Evolutionary conservation across 2,888 invertebrate species (phyloP), one percentile per base, ranked within the genome.

Genomic region (Glaucopsyche alexis): DNA sequence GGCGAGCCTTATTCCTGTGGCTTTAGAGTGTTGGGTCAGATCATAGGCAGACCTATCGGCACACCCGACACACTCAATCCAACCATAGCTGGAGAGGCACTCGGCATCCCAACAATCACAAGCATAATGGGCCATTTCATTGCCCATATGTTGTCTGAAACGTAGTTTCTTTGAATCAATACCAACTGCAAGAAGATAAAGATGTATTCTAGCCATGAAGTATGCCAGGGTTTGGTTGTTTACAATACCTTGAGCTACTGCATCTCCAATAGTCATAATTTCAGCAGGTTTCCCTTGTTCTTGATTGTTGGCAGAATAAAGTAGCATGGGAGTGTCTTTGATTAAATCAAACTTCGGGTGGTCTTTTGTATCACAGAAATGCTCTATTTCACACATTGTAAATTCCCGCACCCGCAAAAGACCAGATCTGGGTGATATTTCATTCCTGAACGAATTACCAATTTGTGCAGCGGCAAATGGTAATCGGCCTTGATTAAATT

Each of bases 41-140:
- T 99, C 99, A 93, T 97, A 99, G 14, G 99, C 99, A 14, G 99
- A 99, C 79, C 99, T 95, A 87, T 99, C 99, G 14, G 99, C 99
- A 93, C 99, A 99, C 11, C 99, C 99, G 0, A 99, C 99, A 93
- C 99, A 99, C 87, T 99, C 99, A 55, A 99, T 95, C 99, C 99
- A 99, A 6, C 99, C 99, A 88, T 98, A 99, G 73, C 99, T 98
- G 3, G 99, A 99, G 40, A 99, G 94, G 83, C 98, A 97, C 88
- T 99, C 99, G 0, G 99, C 99, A 94, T 99, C 99, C 99, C 99
- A 99, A 85, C 99, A 99, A 86, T 99, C 99, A 87, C 98, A 97
- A 9, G 99, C 99, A 88, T 99, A 99, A 90, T 99, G 99, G 78
- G 99, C 99, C 99, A 99, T 99, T 93, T 99, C 99, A 90, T 99